Evolutionary conservation across 2,113 vertebrate genomes (phyloP).

Genomic region (Tyrannus savana): DNA sequence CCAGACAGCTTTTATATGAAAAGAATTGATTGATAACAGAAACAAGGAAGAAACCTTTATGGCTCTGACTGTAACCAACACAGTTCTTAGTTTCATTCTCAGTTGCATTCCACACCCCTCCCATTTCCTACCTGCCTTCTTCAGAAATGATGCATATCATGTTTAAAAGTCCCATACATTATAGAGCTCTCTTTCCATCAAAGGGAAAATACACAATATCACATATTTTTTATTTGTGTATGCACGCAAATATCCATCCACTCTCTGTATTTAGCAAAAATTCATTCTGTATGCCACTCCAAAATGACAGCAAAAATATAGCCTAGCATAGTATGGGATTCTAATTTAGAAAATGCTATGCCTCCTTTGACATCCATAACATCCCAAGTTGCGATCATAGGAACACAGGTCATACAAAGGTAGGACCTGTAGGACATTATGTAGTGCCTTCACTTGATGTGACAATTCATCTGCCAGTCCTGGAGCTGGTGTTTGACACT

Average conservation of each 20-base stretch:
- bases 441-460: background rate
- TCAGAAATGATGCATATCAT: background rate
- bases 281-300: background rate
- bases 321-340: background rate
- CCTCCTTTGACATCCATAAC: background rate
- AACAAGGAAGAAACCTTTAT: background rate
- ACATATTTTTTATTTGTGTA: background rate
- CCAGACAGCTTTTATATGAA: background rate
- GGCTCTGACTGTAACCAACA: background rate
- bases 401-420: background rate
- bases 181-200: background rate
- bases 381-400: rapidly evolving
- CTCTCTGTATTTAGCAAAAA: background rate
- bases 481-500: background rate
- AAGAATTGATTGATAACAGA: background rate
- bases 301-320: background rate
- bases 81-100: background rate
- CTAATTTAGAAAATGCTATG: background rate
- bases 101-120: background rate
- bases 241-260: background rate
- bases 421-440: background rate
- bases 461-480: background rate
- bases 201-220: background rate
- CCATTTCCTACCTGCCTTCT: background rate
- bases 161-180: background rate